phyloP scores from a whole-genome alignment of 64 coral and sea anemone species.

The Montipora foliosa region DNA sequence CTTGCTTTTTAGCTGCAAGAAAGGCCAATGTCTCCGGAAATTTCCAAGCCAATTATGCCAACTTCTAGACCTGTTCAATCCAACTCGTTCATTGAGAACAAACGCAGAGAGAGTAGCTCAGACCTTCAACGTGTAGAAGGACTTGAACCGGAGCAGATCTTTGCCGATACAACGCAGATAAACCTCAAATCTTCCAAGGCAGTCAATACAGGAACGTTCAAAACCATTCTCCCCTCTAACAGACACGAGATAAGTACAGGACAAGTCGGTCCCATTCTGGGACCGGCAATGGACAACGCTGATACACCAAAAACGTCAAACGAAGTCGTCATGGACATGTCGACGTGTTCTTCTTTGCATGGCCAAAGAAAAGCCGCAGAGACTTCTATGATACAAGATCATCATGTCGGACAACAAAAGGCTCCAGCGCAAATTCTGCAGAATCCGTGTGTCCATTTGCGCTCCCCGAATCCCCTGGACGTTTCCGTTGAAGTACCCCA shows the following conservation, averaged over 20 bases:
- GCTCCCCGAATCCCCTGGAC: not conserved
- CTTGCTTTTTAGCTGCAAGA: not conserved
- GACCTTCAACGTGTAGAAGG: not conserved
- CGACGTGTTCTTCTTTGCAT: not conserved
- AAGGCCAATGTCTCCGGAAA: slow-evolving; percentile 11
- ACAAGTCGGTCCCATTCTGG: not conserved
- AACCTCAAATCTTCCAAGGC: not conserved
- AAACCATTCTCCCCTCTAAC: not conserved
- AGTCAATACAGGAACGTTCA: not conserved
- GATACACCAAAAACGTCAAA: not conserved
- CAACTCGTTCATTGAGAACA: not conserved
- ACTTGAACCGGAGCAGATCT: not conserved
- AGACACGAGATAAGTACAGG: not conserved
- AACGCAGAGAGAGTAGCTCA: not conserved
- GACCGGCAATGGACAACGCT: not conserved
- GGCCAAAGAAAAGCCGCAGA: not conserved
- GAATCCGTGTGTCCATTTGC: not conserved
- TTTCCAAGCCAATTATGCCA: not conserved
- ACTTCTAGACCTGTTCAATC: not conserved
- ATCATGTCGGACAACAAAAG: not conserved
- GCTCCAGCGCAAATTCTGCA: not conserved
- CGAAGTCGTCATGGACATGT: not conserved
- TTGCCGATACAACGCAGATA: not conserved
- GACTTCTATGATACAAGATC: not conserved
- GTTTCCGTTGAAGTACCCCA: not conserved